Evolutionary conservation across 2,888 invertebrate genomes (phyloP).

Genomic region (Onchidella celtica): DNA sequence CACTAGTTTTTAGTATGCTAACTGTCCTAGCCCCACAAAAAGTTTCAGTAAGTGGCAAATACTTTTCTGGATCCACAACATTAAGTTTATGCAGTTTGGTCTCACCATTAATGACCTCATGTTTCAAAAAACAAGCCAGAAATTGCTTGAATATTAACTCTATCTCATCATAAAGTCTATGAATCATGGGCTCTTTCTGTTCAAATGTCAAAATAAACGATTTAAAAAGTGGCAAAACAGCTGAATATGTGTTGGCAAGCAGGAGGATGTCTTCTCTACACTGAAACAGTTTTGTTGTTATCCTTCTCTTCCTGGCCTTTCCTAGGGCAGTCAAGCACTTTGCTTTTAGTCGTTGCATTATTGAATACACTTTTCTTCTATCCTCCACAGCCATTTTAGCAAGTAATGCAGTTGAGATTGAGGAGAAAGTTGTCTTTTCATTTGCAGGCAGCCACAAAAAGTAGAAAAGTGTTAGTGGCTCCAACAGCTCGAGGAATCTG

Average conservation of each 20-base stretch:
- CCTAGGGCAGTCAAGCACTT: background rate
- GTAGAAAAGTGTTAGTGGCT: background rate
- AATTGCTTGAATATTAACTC: background rate
- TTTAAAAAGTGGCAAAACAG: background rate
- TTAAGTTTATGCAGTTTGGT: background rate
- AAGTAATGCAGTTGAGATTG: background rate
- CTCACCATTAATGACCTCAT: background rate
- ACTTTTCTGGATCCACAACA: background rate
- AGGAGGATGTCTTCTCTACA: background rate
- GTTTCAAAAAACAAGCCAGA: background rate
- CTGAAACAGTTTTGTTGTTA: background rate
- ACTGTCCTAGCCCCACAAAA: background rate
- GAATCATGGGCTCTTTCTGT: background rate
- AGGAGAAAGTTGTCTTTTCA: too few relatives aligned
- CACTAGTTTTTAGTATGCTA: background rate
- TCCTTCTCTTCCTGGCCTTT: background rate
- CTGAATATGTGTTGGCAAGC: background rate
- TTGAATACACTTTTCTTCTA: background rate
- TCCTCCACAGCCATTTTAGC: background rate
- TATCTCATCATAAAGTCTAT: background rate
- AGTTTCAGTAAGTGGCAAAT: background rate
- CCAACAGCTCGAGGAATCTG: background rate
- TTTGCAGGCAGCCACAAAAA: background rate
- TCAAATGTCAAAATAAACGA: background rate
- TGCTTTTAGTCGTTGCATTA: background rate